These are phyloP conservation scores for Labroides dimidiatus DNA, from an alignment of 2,797 vertebrate species.

Conservation along the genomic window DNA sequence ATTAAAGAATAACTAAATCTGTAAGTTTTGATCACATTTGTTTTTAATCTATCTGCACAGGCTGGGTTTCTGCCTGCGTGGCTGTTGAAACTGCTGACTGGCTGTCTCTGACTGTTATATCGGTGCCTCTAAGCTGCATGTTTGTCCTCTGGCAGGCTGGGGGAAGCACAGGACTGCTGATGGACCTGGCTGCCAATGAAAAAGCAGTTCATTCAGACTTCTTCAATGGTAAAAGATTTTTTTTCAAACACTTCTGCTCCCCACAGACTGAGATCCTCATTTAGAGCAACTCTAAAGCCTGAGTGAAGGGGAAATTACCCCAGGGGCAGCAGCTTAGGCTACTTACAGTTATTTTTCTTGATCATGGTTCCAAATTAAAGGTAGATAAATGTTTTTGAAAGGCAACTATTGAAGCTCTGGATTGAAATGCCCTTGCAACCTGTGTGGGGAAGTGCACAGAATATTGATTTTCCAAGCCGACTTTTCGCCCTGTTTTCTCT, in stretches of 20 bases:
- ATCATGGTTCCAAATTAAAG: not conserved
- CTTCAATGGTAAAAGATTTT: constrained; percentile 83
- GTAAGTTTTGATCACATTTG: too few relatives aligned
- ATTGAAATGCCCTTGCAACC: not conserved
- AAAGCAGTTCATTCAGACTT: constrained; percentile 92
- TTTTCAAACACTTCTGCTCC: not conserved
- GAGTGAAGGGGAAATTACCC: not conserved
- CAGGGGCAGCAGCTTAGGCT: too few relatives aligned
- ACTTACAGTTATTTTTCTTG: too few relatives aligned
- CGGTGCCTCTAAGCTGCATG: constrained; percentile 52
- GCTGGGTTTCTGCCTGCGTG: too few relatives aligned
- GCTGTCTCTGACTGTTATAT: not conserved
- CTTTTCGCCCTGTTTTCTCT: not conserved
- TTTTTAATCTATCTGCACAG: too few relatives aligned
- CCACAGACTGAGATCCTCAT: not conserved
- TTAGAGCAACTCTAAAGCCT: too few relatives aligned
- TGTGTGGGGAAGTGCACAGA: not conserved
- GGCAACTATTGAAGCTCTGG: too few relatives aligned
- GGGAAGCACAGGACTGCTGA: constrained; percentile 83
- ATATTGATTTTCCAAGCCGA: too few relatives aligned
- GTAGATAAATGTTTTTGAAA: not conserved
- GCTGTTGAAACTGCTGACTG: not conserved
- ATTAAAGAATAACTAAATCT: too few relatives aligned
- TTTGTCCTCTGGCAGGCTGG: constrained; percentile 78
- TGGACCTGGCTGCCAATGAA: constrained; percentile 87